Evolutionary conservation across 1,140 invertebrate genomes (phyloP).

Genomic region (Dreissena rostriformis): DNA sequence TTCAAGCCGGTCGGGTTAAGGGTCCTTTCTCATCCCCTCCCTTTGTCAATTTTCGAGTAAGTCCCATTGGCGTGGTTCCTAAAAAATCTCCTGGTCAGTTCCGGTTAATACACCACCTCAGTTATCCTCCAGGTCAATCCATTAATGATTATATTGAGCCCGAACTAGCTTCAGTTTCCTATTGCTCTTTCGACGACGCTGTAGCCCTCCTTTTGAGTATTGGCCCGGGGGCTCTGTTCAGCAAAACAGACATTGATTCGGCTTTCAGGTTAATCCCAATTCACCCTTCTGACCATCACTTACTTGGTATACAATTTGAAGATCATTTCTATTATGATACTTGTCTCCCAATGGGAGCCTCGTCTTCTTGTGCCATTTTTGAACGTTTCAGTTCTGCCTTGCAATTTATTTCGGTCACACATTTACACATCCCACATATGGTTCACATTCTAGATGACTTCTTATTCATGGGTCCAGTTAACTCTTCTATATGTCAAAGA

Average conservation of each 20-base stretch:
- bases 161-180: slow-evolving; percentile 16
- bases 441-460: slow-evolving; percentile 52
- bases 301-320: slow-evolving; percentile 14
- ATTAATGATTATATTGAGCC: slow-evolving; percentile 38
- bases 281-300: slow-evolving; percentile 30
- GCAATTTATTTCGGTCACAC: neutral
- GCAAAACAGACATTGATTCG: slow-evolving; percentile 29
- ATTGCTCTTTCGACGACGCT: slow-evolving; percentile 33
- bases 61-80: slow-evolving; percentile 40
- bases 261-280: slow-evolving; percentile 47
- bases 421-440: slow-evolving; percentile 20
- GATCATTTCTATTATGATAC: slow-evolving; percentile 25
- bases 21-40: slow-evolving; percentile 32
- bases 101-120: slow-evolving; percentile 32
- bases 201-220: neutral
- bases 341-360: slow-evolving; percentile 31
- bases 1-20: slow-evolving; percentile 1
- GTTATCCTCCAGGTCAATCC: slow-evolving; percentile 19
- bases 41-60: neutral
- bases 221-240: neutral
- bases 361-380: slow-evolving; percentile 27
- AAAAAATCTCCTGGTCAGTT: slow-evolving; percentile 28
- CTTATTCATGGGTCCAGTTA: slow-evolving; percentile 21
- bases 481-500: slow-evolving; percentile 8
- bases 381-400: slow-evolving; percentile 33